These are phyloP conservation scores for Drosophila sucinea DNA, from an alignment of 1,140 invertebrate genomes.

Conservation along the genomic window DNA sequence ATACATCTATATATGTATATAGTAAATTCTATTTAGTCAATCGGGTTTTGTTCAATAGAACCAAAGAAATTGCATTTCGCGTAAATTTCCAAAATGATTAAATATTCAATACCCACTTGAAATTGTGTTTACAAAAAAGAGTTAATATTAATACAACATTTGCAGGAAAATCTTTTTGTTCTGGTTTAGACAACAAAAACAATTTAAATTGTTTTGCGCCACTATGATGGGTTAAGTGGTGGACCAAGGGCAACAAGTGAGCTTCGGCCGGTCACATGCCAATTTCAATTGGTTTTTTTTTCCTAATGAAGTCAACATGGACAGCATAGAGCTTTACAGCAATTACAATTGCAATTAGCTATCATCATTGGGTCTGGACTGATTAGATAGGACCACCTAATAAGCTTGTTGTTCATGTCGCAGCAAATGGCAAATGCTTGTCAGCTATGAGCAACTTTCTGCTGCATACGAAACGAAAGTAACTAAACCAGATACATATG, in stretches of 20 bases:
- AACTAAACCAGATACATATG: slow-evolving; percentile 30
- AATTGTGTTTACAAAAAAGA: too few species aligned
- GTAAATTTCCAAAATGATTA: too few species aligned
- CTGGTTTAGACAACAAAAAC: too few species aligned
- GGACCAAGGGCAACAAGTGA: slow-evolving; percentile 5
- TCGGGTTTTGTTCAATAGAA: too few species aligned
- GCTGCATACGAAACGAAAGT: slow-evolving; percentile 37
- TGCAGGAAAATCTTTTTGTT: too few species aligned
- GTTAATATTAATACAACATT: too few species aligned
- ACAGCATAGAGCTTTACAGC: not conserved
- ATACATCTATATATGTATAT: too few species aligned
- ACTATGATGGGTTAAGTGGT: not conserved
- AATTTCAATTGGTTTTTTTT: slow-evolving; percentile 36
- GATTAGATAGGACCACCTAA: slow-evolving; percentile 35
- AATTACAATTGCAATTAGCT: slow-evolving; percentile 40
- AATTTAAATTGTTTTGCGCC: not conserved
- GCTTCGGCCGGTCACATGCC: slow-evolving; percentile 21
- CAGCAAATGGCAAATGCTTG: not conserved
- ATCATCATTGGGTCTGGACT: too few species aligned
- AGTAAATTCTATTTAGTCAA: too few species aligned
- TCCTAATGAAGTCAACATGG: slow-evolving; percentile 2
- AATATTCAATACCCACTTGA: too few species aligned
- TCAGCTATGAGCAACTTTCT: not conserved
- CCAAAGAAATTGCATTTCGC: too few species aligned
- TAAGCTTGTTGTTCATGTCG: not conserved